Base-by-base conservation (phyloP, 2,797 vertebrate genomes). In the Luscinia luscinia region DNA sequence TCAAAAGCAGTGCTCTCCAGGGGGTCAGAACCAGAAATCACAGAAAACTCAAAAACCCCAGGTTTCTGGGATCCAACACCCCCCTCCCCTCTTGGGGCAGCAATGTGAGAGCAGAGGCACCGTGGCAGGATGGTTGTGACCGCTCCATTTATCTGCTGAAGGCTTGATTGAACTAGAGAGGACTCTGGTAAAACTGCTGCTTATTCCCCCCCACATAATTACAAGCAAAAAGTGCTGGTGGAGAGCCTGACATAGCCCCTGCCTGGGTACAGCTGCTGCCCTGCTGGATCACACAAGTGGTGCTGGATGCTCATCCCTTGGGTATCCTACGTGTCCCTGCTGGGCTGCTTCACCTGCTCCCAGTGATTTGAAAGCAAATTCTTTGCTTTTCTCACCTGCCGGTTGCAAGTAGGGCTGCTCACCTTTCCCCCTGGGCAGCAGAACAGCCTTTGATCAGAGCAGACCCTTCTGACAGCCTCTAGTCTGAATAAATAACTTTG, bases 101-200 rank as follows among this genome's bases (percentile, higher is more conserved):
- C 48, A 26, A 26, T 4, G 9, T 28, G 26, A 1, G 41, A 51
- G 57, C 43, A 21, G 40, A 10, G 40, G 12, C 36, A 5, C 43
- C 0, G 0, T 32, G 48, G 26, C 57, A 54, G 45, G 27, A 20
- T 0, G 0, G 10, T 13, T 17, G 38, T 3, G 18, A 19, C 40
- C 3, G 4, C 49, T 84, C 87, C 46, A 16, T 72, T 86, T 41
- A 9, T 21, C 63, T 63, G 0, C 48, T 45, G 45, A 26, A 69
- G 48, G 15, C 57, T 67, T 5, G 11, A 18, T 55, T 40, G 27
- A 87, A 55, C 40, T 41, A 0, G 0, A 68, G 57, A 59, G n/a
- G 78, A 4, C 48, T 36, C 15, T 0, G 22, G 21, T 20, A 63
- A 15, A 69, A 43, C 13, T 45, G n/a, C n/a, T 83, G 8, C 75